Base-by-base conservation (phyloP, 2,888 invertebrate species). In the Drosophila bunnanda region DNA sequence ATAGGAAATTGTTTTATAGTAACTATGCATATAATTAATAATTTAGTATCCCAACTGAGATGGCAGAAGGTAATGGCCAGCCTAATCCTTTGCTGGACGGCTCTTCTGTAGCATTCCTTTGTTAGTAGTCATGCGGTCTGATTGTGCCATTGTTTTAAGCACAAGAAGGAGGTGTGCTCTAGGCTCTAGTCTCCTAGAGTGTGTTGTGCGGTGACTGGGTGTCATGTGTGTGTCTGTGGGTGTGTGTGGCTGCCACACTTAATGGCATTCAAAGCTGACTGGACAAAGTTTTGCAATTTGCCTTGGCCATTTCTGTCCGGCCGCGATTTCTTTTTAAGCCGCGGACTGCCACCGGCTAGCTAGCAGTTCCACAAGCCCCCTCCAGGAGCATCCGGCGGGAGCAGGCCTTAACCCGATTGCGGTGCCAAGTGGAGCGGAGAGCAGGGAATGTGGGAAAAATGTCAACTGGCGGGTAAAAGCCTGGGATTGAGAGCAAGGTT, bases 201-300 rank as follows among this genome's bases (percentile, higher is more conserved):
- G 56, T 56, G 43, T 22, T 17, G 9, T 50, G 28, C 34, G 57
- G 28, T 38, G 36, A 4, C 22, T 22, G n/a, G 9, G 28, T 44
- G 43, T 15, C 52, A 44, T 62, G 43, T 60, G 62, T 65, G 46
- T n/a, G 4, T 62, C 36, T 60, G 62, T 65, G 46, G 12, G 4
- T 36, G 20, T 17, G 28, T 36, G 62, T 32, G 55, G 50, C 56
- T 56, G 60, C 67, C 34, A 65, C 72, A 71, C 67, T 64, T 80
- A 80, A 80, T 80, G 82, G 64, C 75, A 80, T 85, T 77, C 79
- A 75, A 72, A 73, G 82, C 75, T 66, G 72, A 52, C 66, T 12
- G 68, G 54, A 52, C 66, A 78, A 82, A 85, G 78, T 78, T 82
- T 78, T 71, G 82, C 73, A 75, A 78, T 82, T 82, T 80, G 76